Evolutionary conservation across 92 coral and sea anemone species (phyloP).

Genomic region (Montipora capitata): DNA sequence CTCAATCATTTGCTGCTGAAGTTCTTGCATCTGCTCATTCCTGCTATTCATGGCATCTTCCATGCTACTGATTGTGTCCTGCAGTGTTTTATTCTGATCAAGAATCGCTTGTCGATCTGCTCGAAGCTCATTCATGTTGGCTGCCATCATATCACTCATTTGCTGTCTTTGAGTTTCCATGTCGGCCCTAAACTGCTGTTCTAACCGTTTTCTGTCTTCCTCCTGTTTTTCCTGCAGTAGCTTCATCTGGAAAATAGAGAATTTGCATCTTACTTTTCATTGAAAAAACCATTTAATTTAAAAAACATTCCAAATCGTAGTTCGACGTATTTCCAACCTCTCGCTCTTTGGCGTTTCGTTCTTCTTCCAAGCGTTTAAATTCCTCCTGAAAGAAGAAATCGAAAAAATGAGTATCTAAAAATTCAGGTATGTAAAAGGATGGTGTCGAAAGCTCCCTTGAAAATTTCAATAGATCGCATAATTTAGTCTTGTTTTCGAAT

Average conservation of each 20-base stretch:
- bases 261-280: background rate
- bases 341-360: slow-evolving; percentile 13
- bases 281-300: too few species aligned
- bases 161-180: slow-evolving; percentile 66
- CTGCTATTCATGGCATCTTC: slow-evolving; percentile 47
- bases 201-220: slow-evolving; percentile 71
- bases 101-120: slow-evolving; percentile 62
- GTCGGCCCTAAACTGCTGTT: slow-evolving; percentile 67
- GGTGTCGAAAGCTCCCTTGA: too few species aligned
- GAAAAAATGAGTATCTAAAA: background rate
- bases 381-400: slow-evolving; percentile 54
- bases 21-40: slow-evolving; percentile 48
- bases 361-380: slow-evolving; percentile 75
- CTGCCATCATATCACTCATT: slow-evolving; percentile 74
- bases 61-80: slow-evolving; percentile 59
- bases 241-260: slow-evolving; percentile 48
- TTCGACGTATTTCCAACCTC: background rate
- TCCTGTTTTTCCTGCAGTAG: slow-evolving; percentile 64
- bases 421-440: too few species aligned
- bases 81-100: slow-evolving; percentile 57
- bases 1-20: slow-evolving; percentile 52
- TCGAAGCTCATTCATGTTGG: slow-evolving; percentile 73
- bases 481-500: too few species aligned
- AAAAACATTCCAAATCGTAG: too few species aligned
- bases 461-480: too few species aligned